Percentiles rank a stretch among this genome's conserved stretches.
These are phyloP conservation scores for Chloromyia formosa DNA, from an alignment of 2,888 invertebrate genomes.

Conservation along the genomic window DNA sequence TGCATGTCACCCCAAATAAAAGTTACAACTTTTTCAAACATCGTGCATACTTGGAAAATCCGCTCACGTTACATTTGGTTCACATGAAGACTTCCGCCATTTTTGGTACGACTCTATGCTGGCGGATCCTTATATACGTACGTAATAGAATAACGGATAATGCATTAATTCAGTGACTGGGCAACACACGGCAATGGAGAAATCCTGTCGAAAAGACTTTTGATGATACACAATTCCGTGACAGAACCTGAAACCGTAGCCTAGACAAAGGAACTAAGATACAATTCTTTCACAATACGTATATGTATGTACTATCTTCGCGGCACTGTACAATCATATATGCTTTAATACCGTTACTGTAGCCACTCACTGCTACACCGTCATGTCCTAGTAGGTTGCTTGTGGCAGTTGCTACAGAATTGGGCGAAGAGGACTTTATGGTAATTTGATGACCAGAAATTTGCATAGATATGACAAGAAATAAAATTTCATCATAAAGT, in stretches of 20 bases:
- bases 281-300: background rate
- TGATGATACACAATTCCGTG: background rate
- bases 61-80: background rate
- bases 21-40: background rate
- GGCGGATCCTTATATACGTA: background rate
- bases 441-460: slow-evolving; percentile 40
- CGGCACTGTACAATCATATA: slow-evolving; percentile 9
- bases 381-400: background rate
- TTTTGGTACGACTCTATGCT: background rate
- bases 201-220: background rate
- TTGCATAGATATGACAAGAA: slow-evolving; percentile 43
- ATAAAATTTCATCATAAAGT: slow-evolving; percentile 39
- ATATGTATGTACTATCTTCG: background rate
- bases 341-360: background rate
- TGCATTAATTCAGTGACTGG: slow-evolving; percentile 6
- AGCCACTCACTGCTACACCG: background rate
- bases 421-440: slow-evolving; percentile 27
- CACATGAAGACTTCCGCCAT: background rate
- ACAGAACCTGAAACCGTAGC: background rate
- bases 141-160: slow-evolving; percentile 6
- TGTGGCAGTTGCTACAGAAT: background rate
- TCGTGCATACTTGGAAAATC: background rate
- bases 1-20: background rate
- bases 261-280: background rate
- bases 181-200: background rate